Conservation (phyloP, 1,140 invertebrate genomes). For the Trialeurodes vaporariorum region DNA sequence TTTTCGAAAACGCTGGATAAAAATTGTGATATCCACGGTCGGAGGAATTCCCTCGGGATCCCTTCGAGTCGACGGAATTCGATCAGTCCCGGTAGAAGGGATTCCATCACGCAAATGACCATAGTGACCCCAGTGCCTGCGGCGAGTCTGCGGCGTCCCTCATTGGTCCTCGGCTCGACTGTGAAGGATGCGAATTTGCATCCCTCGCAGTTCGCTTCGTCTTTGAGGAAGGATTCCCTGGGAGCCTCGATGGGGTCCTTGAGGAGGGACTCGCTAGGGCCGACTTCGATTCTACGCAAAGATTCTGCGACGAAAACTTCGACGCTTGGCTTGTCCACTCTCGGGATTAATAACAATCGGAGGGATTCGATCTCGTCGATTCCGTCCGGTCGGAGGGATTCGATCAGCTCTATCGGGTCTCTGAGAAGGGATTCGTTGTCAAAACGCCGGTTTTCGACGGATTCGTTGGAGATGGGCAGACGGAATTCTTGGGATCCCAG, state of each 20-base stretch:
- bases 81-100: slow-evolving; percentile 35
- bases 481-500: slow-evolving; percentile 54
- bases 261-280: slow-evolving; percentile 26
- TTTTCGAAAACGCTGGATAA: slow-evolving; percentile 33
- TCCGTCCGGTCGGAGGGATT: slow-evolving; percentile 22
- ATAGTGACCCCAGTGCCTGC: slow-evolving; percentile 18
- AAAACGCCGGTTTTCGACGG: slow-evolving; percentile 48
- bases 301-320: slow-evolving; percentile 1
- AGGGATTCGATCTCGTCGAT: slow-evolving; percentile 6
- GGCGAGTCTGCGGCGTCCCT: slow-evolving; percentile 40
- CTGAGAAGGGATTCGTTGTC: slow-evolving; percentile 40
- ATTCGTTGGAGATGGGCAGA: slow-evolving; percentile 52
- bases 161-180: slow-evolving; percentile 27
- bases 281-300: slow-evolving; percentile 10
- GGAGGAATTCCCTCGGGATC: slow-evolving; percentile 39
- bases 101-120: slow-evolving; percentile 34
- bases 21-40: slow-evolving; percentile 55
- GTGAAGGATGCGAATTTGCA: slow-evolving; percentile 31
- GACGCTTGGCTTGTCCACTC: background rate
- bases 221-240: slow-evolving; percentile 44
- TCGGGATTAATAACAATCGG: background rate
- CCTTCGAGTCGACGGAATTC: slow-evolving; percentile 33
- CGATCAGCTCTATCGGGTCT: slow-evolving; percentile 35
- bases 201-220: slow-evolving; percentile 52
- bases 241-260: slow-evolving; percentile 39